A percentile compares a stretch with the other conserved stretches of the same genome.
Conservation (phyloP, 2,797 vertebrate species). For the Jordanella pulchra region DNA sequence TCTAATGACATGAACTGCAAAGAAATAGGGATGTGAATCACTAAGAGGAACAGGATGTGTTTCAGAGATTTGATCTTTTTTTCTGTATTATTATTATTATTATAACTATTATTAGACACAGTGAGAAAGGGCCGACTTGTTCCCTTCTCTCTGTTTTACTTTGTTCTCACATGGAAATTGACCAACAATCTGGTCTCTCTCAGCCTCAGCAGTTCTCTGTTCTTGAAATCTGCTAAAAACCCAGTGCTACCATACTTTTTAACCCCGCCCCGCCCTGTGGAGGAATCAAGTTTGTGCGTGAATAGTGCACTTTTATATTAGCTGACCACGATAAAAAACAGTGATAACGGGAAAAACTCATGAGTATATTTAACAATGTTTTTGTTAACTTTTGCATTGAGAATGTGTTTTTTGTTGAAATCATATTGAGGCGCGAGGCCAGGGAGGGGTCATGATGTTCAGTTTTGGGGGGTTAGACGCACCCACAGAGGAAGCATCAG, state of each 20-base stretch:
- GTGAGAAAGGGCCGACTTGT: constrained; percentile 65
- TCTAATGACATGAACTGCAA: constrained; percentile 72
- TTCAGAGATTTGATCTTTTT: constrained; percentile 71
- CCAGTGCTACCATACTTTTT: constrained; percentile 67
- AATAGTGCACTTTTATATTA: constrained; percentile 84
- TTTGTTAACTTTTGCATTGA: constrained; percentile 81
- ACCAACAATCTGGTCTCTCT: constrained; percentile 68
- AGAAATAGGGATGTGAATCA: constrained; percentile 77
- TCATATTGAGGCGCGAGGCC: constrained; percentile 75
- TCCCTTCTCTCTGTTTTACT: constrained; percentile 62
- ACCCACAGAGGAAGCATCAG: constrained; percentile 42
- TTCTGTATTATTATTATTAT: constrained; percentile 72
- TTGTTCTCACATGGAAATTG: constrained; percentile 66
- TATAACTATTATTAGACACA: constrained; percentile 67
- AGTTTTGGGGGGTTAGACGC: constrained; percentile 14
- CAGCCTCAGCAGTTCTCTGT: constrained; percentile 64
- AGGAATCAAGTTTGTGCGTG: constrained; percentile 76
- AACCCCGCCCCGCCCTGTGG: constrained; percentile 43
- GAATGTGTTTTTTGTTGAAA: constrained; percentile 57
- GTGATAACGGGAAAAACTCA: constrained; percentile 66
- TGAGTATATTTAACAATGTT: constrained; percentile 78
- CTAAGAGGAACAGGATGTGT: constrained; percentile 76
- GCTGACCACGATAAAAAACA: constrained; percentile 67
- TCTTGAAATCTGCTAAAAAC: constrained; percentile 61
- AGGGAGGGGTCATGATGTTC: constrained; percentile 3